A percentile compares a stretch with the other conserved stretches of the same genome.
Conservation (phyloP, 2,113 vertebrate species). For the Microtus oregoni region DNA sequence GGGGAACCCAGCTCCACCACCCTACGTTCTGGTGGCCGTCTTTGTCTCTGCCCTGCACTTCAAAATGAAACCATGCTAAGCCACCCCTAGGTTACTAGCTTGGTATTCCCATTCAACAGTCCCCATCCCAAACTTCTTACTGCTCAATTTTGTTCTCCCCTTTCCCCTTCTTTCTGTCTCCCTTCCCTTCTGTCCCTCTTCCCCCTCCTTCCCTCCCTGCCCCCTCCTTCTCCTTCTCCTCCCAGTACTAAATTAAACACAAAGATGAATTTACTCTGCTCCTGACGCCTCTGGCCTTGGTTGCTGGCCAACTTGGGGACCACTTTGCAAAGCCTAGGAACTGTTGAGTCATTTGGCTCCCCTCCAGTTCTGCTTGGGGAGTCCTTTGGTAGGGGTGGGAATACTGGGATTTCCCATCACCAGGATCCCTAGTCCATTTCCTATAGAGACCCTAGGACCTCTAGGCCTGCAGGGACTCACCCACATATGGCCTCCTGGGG, state of each 20-base stretch:
- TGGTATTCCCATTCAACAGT: rapidly evolving
- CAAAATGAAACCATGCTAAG: rapidly evolving
- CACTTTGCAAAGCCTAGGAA: no score
- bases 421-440: background rate
- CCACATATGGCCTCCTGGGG: background rate
- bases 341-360: background rate
- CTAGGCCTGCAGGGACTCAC: background rate
- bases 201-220: background rate
- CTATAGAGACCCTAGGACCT: background rate
- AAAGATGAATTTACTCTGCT: background rate
- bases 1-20: background rate
- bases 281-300: background rate
- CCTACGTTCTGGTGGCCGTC: background rate
- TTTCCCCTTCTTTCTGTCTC: no score
- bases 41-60: background rate
- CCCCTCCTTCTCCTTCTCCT: background rate
- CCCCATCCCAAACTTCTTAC: background rate
- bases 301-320: background rate
- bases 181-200: no score
- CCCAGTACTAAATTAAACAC: background rate
- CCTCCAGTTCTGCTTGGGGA: background rate
- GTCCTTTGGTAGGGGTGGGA: background rate
- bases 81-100: rapidly evolving
- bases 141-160: background rate
- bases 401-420: background rate